Evolutionary conservation across 2,797 vertebrate species (phyloP), one percentile per base, ranked within the genome.

Genomic region (Tamandua tetradactyla): DNA sequence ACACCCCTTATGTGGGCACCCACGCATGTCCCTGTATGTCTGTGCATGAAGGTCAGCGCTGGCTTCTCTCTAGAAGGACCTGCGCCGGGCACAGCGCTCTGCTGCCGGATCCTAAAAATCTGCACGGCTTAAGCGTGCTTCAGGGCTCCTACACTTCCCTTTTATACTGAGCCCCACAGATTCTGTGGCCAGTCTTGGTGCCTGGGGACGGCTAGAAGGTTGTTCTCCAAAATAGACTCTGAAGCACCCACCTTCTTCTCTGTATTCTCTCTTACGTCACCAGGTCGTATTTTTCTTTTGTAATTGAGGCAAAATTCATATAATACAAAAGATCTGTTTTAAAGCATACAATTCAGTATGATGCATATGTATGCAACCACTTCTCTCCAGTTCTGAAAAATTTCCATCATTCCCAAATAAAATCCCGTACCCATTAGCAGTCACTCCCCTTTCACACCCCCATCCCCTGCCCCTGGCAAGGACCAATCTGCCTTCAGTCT

Each of bases 21-120:
- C 69, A 13, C 25, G 23, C 15, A 15, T 40, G 37, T 37, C 3
- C 22, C 66, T 37, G 66, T 14, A 27, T 71, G 52, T 79, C 78
- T 8, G 14, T 6, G 3, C 0, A 5, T 17, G 84, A 32, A 2
- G 20, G 69, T 8, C 0, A 0, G 25, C 68, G 40, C 37, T 23
- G 44, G 69, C 42, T 11, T 27, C 84, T 22, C 18, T 22, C 20
- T 55, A 20, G 55, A 6, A n/a, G 81, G 9, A 68, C 55, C 15
- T 0, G 8, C 17, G 55, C 32, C 13, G 20, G 55, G 9, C 13
- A 9, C 14, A 42, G 27, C 22, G 20, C 55, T 75, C 32, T 49
- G 57, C 23, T 62, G 10, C 14, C 1, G 3, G 23, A 2, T 27
- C n/a, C 14, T 62, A 57, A 74, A 20, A 37, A 49, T 61, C 57